phyloP scores from a whole-genome alignment of 2,888 invertebrate genomes.

The Cremastinae sp. region DNA sequence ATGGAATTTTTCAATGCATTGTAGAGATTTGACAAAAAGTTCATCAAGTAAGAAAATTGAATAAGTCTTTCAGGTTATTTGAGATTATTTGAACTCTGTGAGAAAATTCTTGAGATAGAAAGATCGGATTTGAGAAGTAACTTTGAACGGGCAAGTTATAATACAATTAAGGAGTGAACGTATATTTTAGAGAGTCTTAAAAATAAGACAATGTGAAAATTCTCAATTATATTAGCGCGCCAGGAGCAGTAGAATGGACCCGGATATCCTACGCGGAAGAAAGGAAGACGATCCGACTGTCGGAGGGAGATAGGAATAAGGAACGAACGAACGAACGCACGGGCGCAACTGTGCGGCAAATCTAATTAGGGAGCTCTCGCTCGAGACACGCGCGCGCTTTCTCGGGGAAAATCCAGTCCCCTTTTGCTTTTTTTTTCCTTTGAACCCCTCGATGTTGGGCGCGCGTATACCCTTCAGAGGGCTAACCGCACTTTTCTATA shows the following conservation, averaged over 20 bases:
- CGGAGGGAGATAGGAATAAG: not conserved
- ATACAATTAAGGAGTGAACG: slow-evolving; percentile 41
- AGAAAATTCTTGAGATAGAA: too few species aligned
- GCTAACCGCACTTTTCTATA: slow-evolving; percentile 29
- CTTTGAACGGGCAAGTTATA: slow-evolving; percentile 11
- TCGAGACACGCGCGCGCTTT: slow-evolving; percentile 38
- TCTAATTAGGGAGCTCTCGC: slow-evolving; percentile 55
- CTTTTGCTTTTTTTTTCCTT: not conserved
- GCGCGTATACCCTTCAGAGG: slow-evolving; percentile 10
- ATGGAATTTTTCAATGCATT: too few species aligned
- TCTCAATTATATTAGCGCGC: slow-evolving; percentile 30
- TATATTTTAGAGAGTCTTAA: slow-evolving; percentile 30
- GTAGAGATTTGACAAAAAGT: too few species aligned
- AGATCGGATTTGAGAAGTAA: not conserved
- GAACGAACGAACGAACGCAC: slow-evolving; percentile 8
- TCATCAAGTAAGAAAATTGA: too few species aligned
- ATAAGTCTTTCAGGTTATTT: too few species aligned
- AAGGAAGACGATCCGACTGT: not conserved
- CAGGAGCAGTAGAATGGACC: not conserved
- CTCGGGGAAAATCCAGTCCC: slow-evolving; percentile 38
- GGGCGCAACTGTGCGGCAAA: slow-evolving; percentile 52
- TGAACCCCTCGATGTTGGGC: slow-evolving; percentile 26
- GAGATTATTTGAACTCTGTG: too few species aligned
- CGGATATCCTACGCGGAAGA: not conserved
- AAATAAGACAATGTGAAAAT: slow-evolving; percentile 31